A percentile compares a stretch with the other conserved stretches of the same genome.
phyloP scores from a whole-genome alignment of 2,113 vertebrate genomes.

The Orientallactaga bullata region DNA sequence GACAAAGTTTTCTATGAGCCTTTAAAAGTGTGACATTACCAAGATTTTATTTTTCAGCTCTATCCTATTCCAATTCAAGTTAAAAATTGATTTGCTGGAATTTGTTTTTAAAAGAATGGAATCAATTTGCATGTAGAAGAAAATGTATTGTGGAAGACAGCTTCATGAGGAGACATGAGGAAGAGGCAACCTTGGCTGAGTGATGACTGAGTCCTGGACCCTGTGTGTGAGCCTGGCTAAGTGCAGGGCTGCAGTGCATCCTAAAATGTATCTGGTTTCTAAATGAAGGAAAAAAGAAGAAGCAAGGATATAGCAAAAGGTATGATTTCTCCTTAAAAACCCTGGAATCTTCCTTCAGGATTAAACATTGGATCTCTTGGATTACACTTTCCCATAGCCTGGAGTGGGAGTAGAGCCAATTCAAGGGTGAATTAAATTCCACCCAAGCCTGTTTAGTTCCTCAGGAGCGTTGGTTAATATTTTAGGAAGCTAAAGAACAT shows the following conservation, averaged over 20 bases:
- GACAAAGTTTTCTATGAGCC: background rate
- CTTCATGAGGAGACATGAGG: background rate
- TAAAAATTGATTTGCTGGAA: background rate
- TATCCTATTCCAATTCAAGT: background rate
- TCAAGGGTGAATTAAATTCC: background rate
- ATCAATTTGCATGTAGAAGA: background rate
- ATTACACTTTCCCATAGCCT: background rate
- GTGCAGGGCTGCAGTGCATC: background rate
- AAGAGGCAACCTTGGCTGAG: background rate
- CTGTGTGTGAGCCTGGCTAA: background rate
- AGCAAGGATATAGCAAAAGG: background rate
- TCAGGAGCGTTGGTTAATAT: background rate
- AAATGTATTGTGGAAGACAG: background rate
- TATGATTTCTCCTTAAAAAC: background rate
- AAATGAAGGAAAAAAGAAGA: background rate
- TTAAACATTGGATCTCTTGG: background rate
- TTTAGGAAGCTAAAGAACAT: background rate
- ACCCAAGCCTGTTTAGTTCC: too few relatives aligned
- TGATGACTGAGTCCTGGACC: too few relatives aligned
- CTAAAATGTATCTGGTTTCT: background rate
- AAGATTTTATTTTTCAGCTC: background rate
- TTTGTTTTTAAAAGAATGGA: slow-evolving; percentile 10
- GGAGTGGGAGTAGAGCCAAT: too few relatives aligned
- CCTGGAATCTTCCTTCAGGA: background rate
- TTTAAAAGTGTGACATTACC: background rate